Percentiles rank a stretch among this genome's conserved stretches.
Evolutionary conservation across 2,113 vertebrate species (phyloP).

Genomic region (Oostethus manadensis): DNA sequence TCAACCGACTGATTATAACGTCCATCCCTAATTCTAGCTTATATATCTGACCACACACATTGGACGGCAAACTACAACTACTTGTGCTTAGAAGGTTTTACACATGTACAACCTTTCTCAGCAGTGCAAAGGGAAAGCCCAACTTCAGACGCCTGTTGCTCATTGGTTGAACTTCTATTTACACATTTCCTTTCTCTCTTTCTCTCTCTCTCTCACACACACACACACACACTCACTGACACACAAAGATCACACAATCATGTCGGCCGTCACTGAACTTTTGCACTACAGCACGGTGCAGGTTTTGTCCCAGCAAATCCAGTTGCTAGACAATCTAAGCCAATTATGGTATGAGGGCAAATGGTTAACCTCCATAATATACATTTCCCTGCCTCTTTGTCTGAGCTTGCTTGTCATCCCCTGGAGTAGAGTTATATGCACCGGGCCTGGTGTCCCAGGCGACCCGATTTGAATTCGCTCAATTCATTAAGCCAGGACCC

Average conservation of each 20-base stretch:
- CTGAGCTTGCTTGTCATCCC: conserved; percentile 68
- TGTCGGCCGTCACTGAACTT: conserved; percentile 61
- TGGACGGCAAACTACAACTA: background rate
- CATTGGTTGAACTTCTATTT: conserved; percentile 22
- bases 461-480: conserved; percentile 84
- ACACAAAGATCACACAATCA: conserved; percentile 33
- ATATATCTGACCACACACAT: background rate
- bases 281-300: conserved; percentile 57
- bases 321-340: conserved; percentile 97
- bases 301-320: conserved; percentile 86
- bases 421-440: conserved; percentile 78
- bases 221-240: conserved; percentile 21
- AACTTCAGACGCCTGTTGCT: background rate
- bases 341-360: conserved; percentile 91
- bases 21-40: background rate
- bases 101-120: background rate
- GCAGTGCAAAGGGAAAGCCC: background rate
- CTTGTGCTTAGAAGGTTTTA: too few relatives aligned
- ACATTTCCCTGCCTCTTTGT: conserved; percentile 74
- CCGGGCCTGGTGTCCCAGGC: conserved; percentile 68
- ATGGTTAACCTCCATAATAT: conserved; percentile 77
- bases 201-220: background rate
- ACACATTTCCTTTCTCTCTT: conserved; percentile 13
- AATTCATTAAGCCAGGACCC: conserved; percentile 87
- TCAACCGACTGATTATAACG: too few relatives aligned